phyloP scores from a whole-genome alignment of 2,113 vertebrate species.

The Fulmarus glacialis region DNA sequence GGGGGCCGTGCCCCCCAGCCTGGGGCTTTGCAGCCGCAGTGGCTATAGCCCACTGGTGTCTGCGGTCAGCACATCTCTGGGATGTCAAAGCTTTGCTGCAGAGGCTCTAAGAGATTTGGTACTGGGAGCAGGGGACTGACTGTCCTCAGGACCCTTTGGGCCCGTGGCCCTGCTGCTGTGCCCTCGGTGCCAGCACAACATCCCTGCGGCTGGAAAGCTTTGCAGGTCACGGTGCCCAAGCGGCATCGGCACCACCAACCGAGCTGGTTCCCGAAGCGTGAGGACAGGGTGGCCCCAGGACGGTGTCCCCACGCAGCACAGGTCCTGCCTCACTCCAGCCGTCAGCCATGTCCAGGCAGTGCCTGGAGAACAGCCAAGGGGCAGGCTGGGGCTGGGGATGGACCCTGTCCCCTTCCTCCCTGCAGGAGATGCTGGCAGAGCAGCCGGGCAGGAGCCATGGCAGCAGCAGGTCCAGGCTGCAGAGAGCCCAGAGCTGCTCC shows the following conservation, averaged over 20 bases:
- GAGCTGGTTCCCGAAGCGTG: not conserved
- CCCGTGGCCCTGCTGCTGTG: not conserved
- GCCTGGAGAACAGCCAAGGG: not conserved
- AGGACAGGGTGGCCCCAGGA: not conserved
- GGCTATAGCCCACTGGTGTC: not conserved
- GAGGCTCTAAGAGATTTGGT: not conserved
- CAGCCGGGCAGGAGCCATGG: not conserved
- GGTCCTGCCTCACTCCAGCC: not conserved
- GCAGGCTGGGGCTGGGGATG: accelerated
- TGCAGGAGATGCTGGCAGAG: not conserved
- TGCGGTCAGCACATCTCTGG: accelerated
- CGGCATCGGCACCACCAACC: accelerated
- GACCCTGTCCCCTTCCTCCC: not conserved
- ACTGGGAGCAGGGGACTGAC: not conserved
- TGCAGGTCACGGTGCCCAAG: not conserved
- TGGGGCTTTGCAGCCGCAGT: not conserved
- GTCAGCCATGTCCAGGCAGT: accelerated
- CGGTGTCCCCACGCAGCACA: accelerated
- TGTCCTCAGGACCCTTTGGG: not conserved
- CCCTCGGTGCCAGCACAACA: not conserved
- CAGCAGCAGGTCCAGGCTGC: not conserved
- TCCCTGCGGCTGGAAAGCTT: not conserved
- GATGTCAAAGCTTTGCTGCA: not conserved
- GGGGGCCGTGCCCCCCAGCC: too few relatives aligned
- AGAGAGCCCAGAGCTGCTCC: not conserved